Evolutionary conservation across 2,888 invertebrate genomes (phyloP), one percentile per base, ranked within the genome.

Genomic region (Drosophila robusta): DNA sequence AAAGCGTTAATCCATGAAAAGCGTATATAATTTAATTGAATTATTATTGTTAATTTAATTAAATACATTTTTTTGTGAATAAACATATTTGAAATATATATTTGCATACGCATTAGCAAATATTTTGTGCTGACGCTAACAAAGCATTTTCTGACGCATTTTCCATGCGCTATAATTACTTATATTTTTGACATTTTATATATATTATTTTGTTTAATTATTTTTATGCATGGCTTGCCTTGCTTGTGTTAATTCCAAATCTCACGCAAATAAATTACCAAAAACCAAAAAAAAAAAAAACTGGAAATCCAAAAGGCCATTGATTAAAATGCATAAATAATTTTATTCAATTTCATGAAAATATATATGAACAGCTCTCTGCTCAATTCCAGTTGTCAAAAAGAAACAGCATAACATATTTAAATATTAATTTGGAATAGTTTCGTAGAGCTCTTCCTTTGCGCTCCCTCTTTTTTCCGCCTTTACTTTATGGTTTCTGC

Each of bases 371-470:
- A 32, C 12, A 58, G 18, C 55, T 24, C 41, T 8, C 18, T 26
- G 55, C 47, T 52, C 32, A 54, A 34, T 60, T 51, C 16, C 18
- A 58, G 39, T 41, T 57, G 39, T 41, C 46, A 41, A 14, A 44
- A 44, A 42, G 11, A n/a, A 46, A 6, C 41, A 36, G 39, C 44
- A 45, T 44, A 47, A 24, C 47, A 66, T 60, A 62, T 60, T 71
- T 60, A 42, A 66, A 45, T 71, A 62, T 58, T 72, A 62, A 75
- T 77, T 57, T 66, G 50, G 24, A 62, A 65, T 55, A 62, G 57
- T 72, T 74, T 46, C 29, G 3, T 9, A 29, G 11, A 26, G n/a
- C 24, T 6, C 12, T 12, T 14, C n/a, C 9, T 52, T 39, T 2
- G 18, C 26, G 8, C 7, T 26, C 26, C 26, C 14, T 9, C 8